Evolutionary conservation across 2,797 vertebrate species (phyloP).

Genomic region (Jordanella pulchra): DNA sequence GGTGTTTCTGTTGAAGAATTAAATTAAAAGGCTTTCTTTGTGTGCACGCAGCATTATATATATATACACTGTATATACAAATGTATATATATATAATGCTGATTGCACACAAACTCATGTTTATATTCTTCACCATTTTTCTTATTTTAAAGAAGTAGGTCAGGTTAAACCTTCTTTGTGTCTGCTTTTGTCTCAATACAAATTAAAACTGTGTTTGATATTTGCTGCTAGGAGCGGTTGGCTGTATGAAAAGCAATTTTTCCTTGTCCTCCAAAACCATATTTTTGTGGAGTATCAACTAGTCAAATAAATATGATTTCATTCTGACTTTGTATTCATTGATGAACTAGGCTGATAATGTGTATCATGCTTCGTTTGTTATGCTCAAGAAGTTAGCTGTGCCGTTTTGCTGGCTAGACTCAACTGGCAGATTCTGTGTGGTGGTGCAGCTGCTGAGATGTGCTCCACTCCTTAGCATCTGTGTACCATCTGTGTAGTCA

Average conservation of each 20-base stretch:
- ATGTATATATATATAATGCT: no score
- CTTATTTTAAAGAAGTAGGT: neutral
- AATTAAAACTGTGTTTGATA: neutral
- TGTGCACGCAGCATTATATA: no score
- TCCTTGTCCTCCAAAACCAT: neutral
- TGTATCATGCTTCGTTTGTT: neutral
- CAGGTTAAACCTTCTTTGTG: neutral
- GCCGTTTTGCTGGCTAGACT: neutral
- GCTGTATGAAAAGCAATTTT: neutral
- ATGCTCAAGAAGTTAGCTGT: neutral
- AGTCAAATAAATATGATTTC: neutral
- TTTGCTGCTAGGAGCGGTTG: neutral
- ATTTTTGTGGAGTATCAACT: neutral
- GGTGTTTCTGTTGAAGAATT: neutral
- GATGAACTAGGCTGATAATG: neutral
- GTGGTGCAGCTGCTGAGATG: constrained; percentile 4
- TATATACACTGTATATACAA: no score
- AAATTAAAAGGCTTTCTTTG: neutral
- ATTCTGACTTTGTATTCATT: neutral
- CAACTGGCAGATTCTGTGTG: neutral
- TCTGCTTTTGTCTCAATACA: neutral
- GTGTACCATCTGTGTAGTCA: constrained; percentile 5
- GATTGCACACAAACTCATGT: neutral
- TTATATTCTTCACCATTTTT: neutral
- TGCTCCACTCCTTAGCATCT: constrained; percentile 4